Conservation (phyloP, 2,888 invertebrate species). For the Ormyrus nitidulus region DNA sequence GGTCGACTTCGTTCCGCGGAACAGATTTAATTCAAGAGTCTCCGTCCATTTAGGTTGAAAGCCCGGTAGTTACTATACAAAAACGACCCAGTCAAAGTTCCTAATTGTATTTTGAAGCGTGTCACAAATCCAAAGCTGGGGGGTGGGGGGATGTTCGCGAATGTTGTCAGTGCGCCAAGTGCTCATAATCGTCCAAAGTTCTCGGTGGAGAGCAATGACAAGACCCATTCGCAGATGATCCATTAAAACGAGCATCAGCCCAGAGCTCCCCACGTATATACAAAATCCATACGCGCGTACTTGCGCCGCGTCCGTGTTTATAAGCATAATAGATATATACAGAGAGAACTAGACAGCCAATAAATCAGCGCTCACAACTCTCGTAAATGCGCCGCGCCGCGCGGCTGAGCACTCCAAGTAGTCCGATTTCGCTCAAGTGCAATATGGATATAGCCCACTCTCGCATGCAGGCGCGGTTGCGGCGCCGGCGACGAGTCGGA, state of each 20-base stretch:
- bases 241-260: background rate
- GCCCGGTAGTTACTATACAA: no score
- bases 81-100: no score
- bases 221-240: constrained; percentile 4
- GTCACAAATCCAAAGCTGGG: no score
- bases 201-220: background rate
- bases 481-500: background rate
- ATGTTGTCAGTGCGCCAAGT: background rate
- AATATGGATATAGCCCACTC: constrained; percentile 36
- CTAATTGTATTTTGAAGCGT: no score
- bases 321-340: constrained; percentile 21
- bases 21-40: no score
- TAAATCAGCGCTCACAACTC: constrained; percentile 32
- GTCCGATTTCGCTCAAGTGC: constrained; percentile 44
- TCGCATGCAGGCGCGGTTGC: background rate
- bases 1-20: no score
- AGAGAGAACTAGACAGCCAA: constrained; percentile 15
- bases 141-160: background rate
- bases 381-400: constrained; percentile 16
- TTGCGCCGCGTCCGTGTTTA: background rate
- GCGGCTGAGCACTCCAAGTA: constrained; percentile 24
- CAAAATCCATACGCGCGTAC: background rate
- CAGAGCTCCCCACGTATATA: background rate
- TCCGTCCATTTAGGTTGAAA: no score
- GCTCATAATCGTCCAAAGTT: constrained; percentile 11